A percentile compares a stretch with the other conserved stretches of the same genome.
Conservation (phyloP, 2,113 vertebrate genomes). For the Actenoides lindsayi region DNA sequence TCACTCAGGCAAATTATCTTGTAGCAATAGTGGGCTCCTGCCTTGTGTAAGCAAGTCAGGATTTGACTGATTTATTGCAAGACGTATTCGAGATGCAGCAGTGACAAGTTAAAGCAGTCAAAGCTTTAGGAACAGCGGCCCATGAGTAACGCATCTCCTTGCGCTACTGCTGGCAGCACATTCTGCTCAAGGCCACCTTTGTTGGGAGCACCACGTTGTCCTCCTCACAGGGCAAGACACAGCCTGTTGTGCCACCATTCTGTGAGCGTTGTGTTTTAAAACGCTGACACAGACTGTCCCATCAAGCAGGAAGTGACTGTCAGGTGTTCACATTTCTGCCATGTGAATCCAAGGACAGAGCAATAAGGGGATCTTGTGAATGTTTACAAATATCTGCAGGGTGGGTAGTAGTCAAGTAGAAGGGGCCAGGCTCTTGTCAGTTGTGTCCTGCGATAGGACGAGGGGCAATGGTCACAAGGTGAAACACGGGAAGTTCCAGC, state of each 20-base stretch:
- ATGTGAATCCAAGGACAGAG: neutral
- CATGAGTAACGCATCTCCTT: accelerated
- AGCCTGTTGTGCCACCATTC: neutral
- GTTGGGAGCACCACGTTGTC: neutral
- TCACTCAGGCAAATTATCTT: neutral
- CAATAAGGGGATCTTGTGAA: neutral
- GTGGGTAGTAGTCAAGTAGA: no score
- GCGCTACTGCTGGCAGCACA: accelerated
- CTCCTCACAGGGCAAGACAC: neutral
- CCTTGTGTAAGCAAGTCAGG: neutral
- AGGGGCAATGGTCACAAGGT: no score
- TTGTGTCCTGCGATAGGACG: no score
- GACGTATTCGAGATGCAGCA: neutral
- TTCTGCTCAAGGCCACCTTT: neutral
- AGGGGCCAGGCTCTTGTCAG: no score
- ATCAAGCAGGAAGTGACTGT: neutral
- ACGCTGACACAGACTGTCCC: neutral
- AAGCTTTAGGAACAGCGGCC: neutral
- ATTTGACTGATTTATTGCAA: neutral
- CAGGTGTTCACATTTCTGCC: neutral
- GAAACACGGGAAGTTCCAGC: no score
- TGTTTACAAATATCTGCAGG: no score
- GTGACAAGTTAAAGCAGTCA: neutral
- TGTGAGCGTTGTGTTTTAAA: neutral
- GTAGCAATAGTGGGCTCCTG: neutral